These are phyloP conservation scores for Drosophila truncata DNA, from an alignment of 1,140 invertebrate species.

Conservation along the genomic window DNA sequence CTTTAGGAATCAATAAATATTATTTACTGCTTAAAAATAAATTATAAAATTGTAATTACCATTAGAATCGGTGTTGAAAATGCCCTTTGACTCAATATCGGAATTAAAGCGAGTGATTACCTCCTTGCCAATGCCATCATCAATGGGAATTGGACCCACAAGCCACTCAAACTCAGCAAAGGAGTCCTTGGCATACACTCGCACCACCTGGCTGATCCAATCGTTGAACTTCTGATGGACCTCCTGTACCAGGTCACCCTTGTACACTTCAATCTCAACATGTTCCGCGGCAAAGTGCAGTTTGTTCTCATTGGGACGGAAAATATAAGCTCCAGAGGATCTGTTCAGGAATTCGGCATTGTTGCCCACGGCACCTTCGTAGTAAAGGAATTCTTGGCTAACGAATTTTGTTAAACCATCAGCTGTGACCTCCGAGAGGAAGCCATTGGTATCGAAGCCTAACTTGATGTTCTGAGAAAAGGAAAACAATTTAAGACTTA, in stretches of 20 bases:
- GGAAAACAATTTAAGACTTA: background rate
- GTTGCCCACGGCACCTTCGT: conserved; percentile 89
- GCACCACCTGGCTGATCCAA: conserved; percentile 93
- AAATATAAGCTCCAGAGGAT: conserved; percentile 95
- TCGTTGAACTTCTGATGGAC: conserved; percentile 91
- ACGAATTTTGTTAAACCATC: conserved; percentile 78
- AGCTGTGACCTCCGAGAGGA: conserved; percentile 86
- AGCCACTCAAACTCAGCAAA: conserved; percentile 96
- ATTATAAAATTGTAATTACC: conserved; percentile 73
- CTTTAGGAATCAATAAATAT: conserved; percentile 1
- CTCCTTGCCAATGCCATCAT: conserved; percentile 92
- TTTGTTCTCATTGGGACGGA: conserved; percentile 89
- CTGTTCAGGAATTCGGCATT: conserved; percentile 79
- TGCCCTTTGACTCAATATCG: conserved; percentile 88
- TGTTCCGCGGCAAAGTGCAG: conserved; percentile 23
- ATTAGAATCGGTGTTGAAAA: conserved; percentile 98
- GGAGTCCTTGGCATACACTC: conserved; percentile 89
- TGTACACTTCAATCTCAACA: conserved; percentile 85
- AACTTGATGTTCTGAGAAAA: conserved; percentile 50
- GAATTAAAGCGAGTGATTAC: conserved; percentile 91
- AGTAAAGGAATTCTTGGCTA: conserved; percentile 92
- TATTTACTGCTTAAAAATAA: no score
- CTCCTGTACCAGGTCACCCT: conserved; percentile 92
- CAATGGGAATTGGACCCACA: conserved; percentile 96
- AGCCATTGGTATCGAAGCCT: conserved; percentile 83